Evolutionary conservation across 2,888 invertebrate species (phyloP).

Genomic region (Phaedon cochleariae): DNA sequence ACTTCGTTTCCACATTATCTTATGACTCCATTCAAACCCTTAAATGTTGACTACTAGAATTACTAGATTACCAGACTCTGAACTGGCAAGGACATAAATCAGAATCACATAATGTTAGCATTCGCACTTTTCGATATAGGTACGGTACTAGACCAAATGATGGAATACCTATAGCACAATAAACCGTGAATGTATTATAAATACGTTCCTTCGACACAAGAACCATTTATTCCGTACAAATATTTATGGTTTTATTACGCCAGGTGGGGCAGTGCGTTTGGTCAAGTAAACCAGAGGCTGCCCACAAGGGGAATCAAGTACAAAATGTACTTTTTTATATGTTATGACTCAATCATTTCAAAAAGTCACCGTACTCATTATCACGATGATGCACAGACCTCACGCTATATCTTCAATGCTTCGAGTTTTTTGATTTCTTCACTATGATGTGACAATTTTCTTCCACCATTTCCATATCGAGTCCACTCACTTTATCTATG

Average conservation of each 20-base stretch:
- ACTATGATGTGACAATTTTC: too few relatives aligned
- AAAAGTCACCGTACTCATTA: too few relatives aligned
- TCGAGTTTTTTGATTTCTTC: too few relatives aligned
- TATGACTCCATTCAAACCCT: constrained; percentile 31
- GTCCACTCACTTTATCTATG: too few relatives aligned
- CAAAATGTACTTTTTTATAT: too few relatives aligned
- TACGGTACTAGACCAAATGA: constrained; percentile 41
- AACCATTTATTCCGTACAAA: constrained; percentile 61
- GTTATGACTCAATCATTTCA: too few relatives aligned
- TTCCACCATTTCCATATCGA: too few relatives aligned
- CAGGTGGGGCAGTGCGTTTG: constrained; percentile 56
- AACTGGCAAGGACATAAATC: constrained; percentile 34
- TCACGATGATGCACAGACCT: too few relatives aligned
- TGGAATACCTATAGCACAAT: constrained; percentile 52
- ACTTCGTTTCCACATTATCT: constrained; percentile 25
- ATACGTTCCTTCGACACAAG: constrained; percentile 51
- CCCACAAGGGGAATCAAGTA: not conserved
- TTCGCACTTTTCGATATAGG: constrained; percentile 41
- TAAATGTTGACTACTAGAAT: constrained; percentile 34
- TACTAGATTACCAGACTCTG: constrained; percentile 35
- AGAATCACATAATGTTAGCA: constrained; percentile 34
- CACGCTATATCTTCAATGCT: too few relatives aligned
- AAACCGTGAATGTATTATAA: constrained; percentile 49
- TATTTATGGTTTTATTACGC: constrained; percentile 63
- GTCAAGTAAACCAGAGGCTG: constrained; percentile 41